Conservation (phyloP, 2,888 invertebrate genomes). For the Hypomecis punctinalis region DNA sequence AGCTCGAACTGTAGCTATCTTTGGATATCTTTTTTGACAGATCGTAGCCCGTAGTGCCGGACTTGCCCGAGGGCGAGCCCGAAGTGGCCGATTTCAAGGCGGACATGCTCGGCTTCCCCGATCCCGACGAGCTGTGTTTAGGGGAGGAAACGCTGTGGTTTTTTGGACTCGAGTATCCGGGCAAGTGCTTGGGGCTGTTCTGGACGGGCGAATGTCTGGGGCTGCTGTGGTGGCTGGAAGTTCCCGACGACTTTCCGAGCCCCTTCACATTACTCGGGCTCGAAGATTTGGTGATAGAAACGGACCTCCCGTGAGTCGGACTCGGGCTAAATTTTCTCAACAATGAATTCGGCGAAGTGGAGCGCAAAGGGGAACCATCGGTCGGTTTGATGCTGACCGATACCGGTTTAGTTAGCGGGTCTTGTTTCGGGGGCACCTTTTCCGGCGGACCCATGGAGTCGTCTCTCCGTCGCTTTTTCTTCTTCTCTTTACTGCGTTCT, state of each 20-base stretch:
- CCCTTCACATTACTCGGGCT: constrained; percentile 77
- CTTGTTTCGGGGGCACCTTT: constrained; percentile 90
- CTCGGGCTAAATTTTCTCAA: constrained; percentile 90
- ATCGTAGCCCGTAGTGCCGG: constrained; percentile 82
- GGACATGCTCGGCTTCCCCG: constrained; percentile 96
- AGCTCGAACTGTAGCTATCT: constrained; percentile 75
- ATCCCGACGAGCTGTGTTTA: constrained; percentile 89
- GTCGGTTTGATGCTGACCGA: constrained; percentile 90
- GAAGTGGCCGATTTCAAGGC: constrained; percentile 92
- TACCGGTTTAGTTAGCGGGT: constrained; percentile 89
- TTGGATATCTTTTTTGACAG: constrained; percentile 83
- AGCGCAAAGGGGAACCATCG: constrained; percentile 86
- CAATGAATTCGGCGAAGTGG: constrained; percentile 88
- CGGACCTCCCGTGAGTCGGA: constrained; percentile 87
- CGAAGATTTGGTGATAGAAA: constrained; percentile 87
- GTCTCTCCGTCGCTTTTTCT: constrained; percentile 90
- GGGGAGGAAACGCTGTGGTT: constrained; percentile 92
- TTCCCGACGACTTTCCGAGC: constrained; percentile 78
- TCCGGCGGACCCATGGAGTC: constrained; percentile 93
- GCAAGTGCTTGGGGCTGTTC: constrained; percentile 90
- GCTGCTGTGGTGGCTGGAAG: constrained; percentile 86
- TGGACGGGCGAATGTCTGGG: constrained; percentile 92
- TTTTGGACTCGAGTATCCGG: constrained; percentile 90
- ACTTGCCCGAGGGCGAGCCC: constrained; percentile 88
- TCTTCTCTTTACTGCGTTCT: constrained; percentile 86